Conservation (phyloP, 2,797 vertebrate genomes). For the Alcedo quadribrachys region DNA sequence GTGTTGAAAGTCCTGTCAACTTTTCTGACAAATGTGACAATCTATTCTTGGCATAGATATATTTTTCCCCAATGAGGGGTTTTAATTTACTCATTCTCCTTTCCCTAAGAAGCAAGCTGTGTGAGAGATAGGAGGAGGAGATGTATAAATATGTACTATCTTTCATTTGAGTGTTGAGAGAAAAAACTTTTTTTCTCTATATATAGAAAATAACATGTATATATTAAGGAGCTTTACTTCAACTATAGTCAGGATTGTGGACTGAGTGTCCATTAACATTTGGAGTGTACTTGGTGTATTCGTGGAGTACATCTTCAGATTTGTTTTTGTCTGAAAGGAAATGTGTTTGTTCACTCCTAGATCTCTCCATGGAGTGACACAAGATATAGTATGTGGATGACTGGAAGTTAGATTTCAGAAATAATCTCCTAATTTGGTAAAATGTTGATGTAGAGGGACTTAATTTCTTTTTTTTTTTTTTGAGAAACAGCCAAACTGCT, state of each 20-base stretch:
- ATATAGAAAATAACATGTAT: no score
- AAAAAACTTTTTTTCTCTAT: background rate
- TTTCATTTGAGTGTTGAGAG: background rate
- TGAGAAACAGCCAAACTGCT: background rate
- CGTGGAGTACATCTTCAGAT: background rate
- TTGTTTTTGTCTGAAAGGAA: background rate
- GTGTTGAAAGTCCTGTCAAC: slow-evolving; percentile 16
- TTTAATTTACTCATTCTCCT: background rate
- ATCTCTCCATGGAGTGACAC: background rate
- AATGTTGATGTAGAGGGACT: background rate
- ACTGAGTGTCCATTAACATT: background rate
- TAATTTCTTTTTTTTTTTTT: background rate
- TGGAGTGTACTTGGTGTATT: background rate
- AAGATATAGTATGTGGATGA: background rate
- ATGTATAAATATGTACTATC: background rate
- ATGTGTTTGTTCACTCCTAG: background rate
- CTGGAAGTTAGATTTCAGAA: background rate
- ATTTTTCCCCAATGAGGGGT: background rate
- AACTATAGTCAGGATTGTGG: background rate
- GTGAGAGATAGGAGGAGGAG: background rate
- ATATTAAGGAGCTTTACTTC: background rate
- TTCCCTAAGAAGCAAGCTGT: background rate
- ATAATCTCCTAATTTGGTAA: background rate
- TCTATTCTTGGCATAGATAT: background rate
- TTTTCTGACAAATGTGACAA: slow-evolving; percentile 32